These are phyloP conservation scores for Ceratina calcarata DNA, from an alignment of 1,140 invertebrate genomes.

Conservation along the genomic window DNA sequence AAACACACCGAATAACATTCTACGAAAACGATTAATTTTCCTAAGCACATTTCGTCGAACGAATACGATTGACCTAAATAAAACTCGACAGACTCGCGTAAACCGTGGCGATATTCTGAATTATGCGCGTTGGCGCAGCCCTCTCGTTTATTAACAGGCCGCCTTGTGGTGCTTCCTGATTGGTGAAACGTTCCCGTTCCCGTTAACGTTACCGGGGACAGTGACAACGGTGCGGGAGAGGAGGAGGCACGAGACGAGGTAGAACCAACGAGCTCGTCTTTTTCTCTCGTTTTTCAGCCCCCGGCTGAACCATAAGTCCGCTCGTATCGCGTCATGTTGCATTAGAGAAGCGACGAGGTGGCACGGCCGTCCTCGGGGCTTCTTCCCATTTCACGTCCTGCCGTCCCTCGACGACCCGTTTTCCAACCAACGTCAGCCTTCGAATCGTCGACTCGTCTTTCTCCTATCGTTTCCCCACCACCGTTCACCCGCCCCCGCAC, in stretches of 20 bases:
- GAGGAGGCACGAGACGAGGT: too few species aligned
- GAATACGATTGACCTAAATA: constrained; percentile 55
- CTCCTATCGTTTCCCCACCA: not conserved
- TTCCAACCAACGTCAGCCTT: constrained; percentile 6
- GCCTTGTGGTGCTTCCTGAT: constrained; percentile 29
- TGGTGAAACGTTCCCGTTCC: constrained; percentile 15
- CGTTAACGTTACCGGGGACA: not conserved
- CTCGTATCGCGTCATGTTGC: constrained; percentile 70
- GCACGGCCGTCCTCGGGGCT: constrained; percentile 63
- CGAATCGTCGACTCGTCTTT: constrained; percentile 37
- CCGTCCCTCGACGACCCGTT: constrained; percentile 49
- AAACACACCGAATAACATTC: too few species aligned
- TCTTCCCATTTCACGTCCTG: constrained; percentile 63
- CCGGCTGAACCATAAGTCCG: constrained; percentile 36
- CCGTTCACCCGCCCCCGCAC: not conserved
- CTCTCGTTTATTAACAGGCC: constrained; percentile 33
- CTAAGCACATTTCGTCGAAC: not conserved
- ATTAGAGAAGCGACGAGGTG: constrained; percentile 68
- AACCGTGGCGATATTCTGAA: constrained; percentile 42
- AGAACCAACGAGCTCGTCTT: constrained; percentile 8
- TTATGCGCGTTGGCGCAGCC: constrained; percentile 27
- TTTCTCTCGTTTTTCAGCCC: constrained; percentile 53
- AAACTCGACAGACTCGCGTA: not conserved
- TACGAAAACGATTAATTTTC: too few species aligned
- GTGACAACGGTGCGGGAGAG: too few species aligned